A percentile compares a stretch with the other conserved stretches of the same genome.
Conservation (phyloP, 2,888 invertebrate species). For the Amiota communis region DNA sequence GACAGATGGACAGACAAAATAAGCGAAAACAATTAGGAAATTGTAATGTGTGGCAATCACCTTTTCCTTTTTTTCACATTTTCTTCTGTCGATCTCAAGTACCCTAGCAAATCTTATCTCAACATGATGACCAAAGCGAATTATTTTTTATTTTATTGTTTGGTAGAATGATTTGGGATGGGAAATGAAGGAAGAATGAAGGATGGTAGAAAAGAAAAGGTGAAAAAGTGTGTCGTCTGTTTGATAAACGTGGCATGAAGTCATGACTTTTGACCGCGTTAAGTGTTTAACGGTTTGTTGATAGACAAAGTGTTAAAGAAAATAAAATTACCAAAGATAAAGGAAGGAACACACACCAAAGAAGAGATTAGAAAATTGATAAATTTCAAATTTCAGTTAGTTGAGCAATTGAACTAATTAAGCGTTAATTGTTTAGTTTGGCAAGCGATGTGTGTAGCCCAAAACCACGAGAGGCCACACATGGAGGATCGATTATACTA, state of each 20-base stretch:
- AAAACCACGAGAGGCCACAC: background rate
- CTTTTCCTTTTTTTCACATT: conserved; percentile 27
- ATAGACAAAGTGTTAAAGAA: background rate
- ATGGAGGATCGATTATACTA: background rate
- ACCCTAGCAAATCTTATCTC: conserved; percentile 33
- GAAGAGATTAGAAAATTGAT: no score
- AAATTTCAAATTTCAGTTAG: background rate
- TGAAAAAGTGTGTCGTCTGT: background rate
- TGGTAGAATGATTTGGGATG: conserved; percentile 37
- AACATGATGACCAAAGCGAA: conserved; percentile 36
- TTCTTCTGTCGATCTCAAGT: background rate
- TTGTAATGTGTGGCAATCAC: conserved; percentile 11
- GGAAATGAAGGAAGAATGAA: conserved; percentile 40
- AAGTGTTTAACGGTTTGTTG: conserved; percentile 1
- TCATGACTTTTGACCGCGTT: conserved; percentile 2
- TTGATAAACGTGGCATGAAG: background rate
- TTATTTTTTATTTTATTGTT: conserved; percentile 17
- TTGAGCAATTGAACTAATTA: conserved; percentile 4
- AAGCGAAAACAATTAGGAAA: conserved; percentile 13
- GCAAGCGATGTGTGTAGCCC: background rate
- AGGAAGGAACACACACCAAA: no score
- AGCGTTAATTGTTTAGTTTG: background rate
- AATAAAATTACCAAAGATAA: no score
- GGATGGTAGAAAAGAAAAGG: no score
- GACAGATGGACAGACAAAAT: background rate